Conservation (phyloP, 1,140 invertebrate genomes). For the Leptinotarsa texana region DNA sequence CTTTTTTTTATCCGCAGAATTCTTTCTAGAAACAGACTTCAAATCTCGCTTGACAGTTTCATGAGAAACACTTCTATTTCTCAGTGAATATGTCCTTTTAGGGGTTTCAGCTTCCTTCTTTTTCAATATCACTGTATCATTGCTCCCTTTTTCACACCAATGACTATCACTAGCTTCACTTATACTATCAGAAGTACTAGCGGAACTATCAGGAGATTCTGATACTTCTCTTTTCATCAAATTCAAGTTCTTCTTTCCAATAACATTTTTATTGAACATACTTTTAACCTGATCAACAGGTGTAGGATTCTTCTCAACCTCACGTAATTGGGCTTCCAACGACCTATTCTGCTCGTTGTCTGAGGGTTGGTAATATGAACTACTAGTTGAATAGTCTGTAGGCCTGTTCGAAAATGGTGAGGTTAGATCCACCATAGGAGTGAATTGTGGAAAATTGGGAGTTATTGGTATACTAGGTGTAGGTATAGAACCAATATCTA, state of each 20-base stretch:
- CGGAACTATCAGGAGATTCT: background rate
- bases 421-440: slow-evolving; percentile 22
- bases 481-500: slow-evolving; percentile 38
- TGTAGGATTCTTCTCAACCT: slow-evolving; percentile 40
- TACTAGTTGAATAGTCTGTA: slow-evolving; percentile 49
- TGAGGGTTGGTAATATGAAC: slow-evolving; percentile 51
- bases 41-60: background rate
- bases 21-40: background rate
- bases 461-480: slow-evolving; percentile 52
- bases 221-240: slow-evolving; percentile 33
- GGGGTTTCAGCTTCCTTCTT: background rate
- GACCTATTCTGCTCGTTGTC: slow-evolving; percentile 51
- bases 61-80: slow-evolving; percentile 6
- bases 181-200: background rate
- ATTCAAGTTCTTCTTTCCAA: slow-evolving; percentile 49
- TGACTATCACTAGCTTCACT: background rate
- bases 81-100: slow-evolving; percentile 13
- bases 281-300: slow-evolving; percentile 28
- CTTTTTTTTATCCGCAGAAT: slow-evolving; percentile 1
- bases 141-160: background rate
- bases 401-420: slow-evolving; percentile 34
- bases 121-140: slow-evolving; percentile 23
- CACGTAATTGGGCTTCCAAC: slow-evolving; percentile 40
- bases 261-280: slow-evolving; percentile 40
- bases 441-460: slow-evolving; percentile 44